Base-by-base conservation (phyloP, 2,113 vertebrate species). In the Perca fluviatilis region DNA sequence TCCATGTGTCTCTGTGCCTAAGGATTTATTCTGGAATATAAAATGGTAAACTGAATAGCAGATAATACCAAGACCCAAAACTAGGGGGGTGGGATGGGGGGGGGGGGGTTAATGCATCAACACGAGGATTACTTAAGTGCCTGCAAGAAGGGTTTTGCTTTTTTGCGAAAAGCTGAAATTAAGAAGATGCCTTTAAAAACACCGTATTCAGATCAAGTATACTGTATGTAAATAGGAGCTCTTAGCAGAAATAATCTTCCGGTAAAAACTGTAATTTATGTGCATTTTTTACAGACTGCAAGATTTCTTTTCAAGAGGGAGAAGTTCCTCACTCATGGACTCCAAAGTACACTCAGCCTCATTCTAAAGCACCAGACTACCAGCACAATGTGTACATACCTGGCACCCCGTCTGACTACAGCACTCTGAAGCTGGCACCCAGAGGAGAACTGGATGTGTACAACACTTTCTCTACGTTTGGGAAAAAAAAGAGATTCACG, bases 401-500 rank as follows among this genome's bases (percentile, higher is more conserved):
- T 0, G 96, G 97, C 85, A 96, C 95, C 19, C 93, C 96, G 0
- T 95, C 95, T 3, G 91, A 91, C 36, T 92, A 95, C 89, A 94
- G 94, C 80, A 94, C 95, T 6, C 91, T 94, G 75, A 96, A 96
- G 84, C 94, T 95, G 0, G 90, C 93, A 0, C 91, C 89, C 65
- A 95, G 95, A 77, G 89, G 93, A 6, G 96, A 96, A 2, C 77
- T 91, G 65, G 96, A 97, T 56, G 92, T 95, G 66, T 96, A 96
- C 89, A 97, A 96, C 93, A 97, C 96, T 62, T 97, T 97, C 91
- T 97, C 97, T 21, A 97, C 97, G n/a, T 97, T 97, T 86, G 97
- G 97, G 70, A 97, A 97, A 91, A 97, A 96, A 86, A 96, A 96
- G 89, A 97, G 94, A 90, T 94, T 95, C 70, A 94, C 95, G 7